Base-by-base conservation (phyloP, 2,888 invertebrate species). In the Epirrita christyi region DNA sequence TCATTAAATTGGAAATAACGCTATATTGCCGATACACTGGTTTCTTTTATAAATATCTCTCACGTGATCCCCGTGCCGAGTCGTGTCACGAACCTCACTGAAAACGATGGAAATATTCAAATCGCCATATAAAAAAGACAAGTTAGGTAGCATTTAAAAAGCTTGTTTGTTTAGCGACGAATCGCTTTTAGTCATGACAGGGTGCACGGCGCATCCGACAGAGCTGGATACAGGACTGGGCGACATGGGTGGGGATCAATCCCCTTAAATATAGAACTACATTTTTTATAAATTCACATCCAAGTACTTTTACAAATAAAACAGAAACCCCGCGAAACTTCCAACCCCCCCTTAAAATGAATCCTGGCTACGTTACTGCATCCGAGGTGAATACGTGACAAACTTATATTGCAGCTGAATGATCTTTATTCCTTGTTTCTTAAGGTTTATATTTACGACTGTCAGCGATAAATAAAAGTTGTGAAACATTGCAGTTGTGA, bases 61-160 rank as follows among this genome's bases (percentile, higher is more conserved):
- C 90, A 91, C 92, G 92, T 91, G 91, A 92, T 85, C 72, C 75
- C 84, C 83, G 90, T 90, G 89, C 91, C 91, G 82, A 72, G 85
- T 83, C 88, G 91, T 90, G 88, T 83, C 92, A 90, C 88, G 91
- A 88, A 89, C 88, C 85, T 79, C 71, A 78, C 82, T 72, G 81
- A 83, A 67, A 87, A 87, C 90, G 89, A 88, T 88, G 83, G 83
- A 83, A 91, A 91, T 92, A 92, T 92, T 90, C 92, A 91, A 92
- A 92, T 91, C 84, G 86, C 86, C 86, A 85, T 90, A 90, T 91
- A 91, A 91, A 92, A 90, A 91, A 90, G 88, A 90, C 89, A 91
- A 91, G 90, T 91, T 90, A 88, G 88, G 87, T 88, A 91, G 89
- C 92, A 89, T 92, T 92, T 92, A 92, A 92, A 92, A 92, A 90